Evolutionary conservation across 2,113 vertebrate species (phyloP), one percentile per base, ranked within the genome.

Genomic region (Pelecanus crispus): DNA sequence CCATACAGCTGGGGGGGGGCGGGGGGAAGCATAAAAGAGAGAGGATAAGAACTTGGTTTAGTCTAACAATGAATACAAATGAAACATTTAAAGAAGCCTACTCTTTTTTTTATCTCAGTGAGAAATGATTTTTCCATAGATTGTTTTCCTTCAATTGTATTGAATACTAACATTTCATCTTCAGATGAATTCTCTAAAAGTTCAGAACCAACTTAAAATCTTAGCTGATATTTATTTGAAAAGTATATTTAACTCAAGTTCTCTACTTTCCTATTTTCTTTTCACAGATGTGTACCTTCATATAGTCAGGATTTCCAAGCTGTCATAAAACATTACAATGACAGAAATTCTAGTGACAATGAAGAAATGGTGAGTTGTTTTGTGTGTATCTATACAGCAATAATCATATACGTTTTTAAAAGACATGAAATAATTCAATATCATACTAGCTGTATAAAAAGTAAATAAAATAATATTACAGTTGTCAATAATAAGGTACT

Each of bases 231-330:
- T 55, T 63, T 80, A 44, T 45, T 68, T 82, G 28, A 55, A 81
- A 90, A 42, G 3, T 50, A 6, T 15, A 6, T 81, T 80, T 72
- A 68, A 53, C 52, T 81, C 9, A 65, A 1, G 1, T 17, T 81
- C 22, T 89, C 17, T 77, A 9, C 13, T 36, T 32, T 34, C 11
- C n/a, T 14, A 22, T 80, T 74, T 70, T 38, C 12, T 56, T 85
- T 53, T 52, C 34, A 61, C 2, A 45, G n/a, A 62, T 0, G 0
- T 5, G 44, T 45, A 38, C 11, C 2, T 36, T 55, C 77, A 3
- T 22, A 73, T 9, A 75, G 26, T 3, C 7, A 56, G 17, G 7
- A 68, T 61, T 88, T 88, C 42, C 19, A 63, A 83, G n/a, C 4
- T 44, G 10, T 21, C 1, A 10, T 44, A 56, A 73, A 56, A 83